These are phyloP conservation scores for Tuta absoluta DNA, from an alignment of 2,888 invertebrate species.

Conservation along the genomic window DNA sequence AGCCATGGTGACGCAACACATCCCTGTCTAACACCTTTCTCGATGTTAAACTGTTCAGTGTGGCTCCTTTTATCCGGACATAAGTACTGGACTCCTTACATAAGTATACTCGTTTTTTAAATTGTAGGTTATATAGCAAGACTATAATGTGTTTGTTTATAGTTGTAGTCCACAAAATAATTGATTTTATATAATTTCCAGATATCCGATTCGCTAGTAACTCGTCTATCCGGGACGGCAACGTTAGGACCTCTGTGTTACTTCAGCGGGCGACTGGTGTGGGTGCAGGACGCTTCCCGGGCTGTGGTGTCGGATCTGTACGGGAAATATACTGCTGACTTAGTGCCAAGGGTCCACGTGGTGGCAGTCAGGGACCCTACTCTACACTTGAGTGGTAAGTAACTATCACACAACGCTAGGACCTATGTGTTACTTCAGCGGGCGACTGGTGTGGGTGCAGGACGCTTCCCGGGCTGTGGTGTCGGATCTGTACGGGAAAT, in stretches of 20 bases:
- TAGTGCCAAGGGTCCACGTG: conserved; percentile 84
- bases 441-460: conserved; percentile 91
- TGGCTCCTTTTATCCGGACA: neutral
- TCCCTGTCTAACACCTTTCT: no score
- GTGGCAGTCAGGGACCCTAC: conserved; percentile 88
- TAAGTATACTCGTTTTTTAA: no score
- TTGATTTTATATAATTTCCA: conserved; percentile 35
- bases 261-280: conserved; percentile 90
- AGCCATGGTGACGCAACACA: no score
- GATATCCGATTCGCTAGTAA: conserved; percentile 68
- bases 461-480: conserved; percentile 87
- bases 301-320: conserved; percentile 88
- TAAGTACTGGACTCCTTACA: no score
- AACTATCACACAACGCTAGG: conserved; percentile 4
- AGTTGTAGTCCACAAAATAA: no score
- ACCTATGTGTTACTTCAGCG: conserved; percentile 84
- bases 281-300: conserved; percentile 88
- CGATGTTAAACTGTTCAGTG: no score
- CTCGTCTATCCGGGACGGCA: conserved; percentile 62
- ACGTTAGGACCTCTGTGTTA: conserved; percentile 89
- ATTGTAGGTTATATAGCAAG: no score
- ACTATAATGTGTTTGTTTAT: no score
- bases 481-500: conserved; percentile 87
- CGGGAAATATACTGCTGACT: conserved; percentile 88
- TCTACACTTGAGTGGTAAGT: conserved; percentile 82